Evolutionary conservation across 1,140 invertebrate species (phyloP), one percentile per base, ranked within the genome.

Genomic region (Idris sp.): DNA sequence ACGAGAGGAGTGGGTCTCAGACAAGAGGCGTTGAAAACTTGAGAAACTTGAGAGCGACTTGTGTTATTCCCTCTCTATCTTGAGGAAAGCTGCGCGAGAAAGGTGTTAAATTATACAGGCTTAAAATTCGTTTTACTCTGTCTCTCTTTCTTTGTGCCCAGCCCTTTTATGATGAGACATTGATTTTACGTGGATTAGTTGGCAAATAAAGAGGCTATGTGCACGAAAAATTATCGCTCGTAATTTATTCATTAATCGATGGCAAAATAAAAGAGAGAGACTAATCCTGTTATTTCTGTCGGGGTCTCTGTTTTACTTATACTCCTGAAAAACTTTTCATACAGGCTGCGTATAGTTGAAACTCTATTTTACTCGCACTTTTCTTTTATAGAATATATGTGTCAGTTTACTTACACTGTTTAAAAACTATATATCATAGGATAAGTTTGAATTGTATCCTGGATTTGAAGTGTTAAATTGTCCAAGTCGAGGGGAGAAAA

Each of bases 81-180:
- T n/a, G n/a, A n/a, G 19, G 35, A 35, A 59, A 69, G 61, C 51
- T 73, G 49, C 28, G 49, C 51, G 22, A 65, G 64, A 61, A 71
- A 74, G 64, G 69, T 77, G 75, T 71, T 77, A 56, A 77, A 77
- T 77, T 77, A 77, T 77, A 77, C 76, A 77, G 59, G 71, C 65
- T 71, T 74, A 62, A 74, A 77, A 77, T 74, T 74, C 53, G 64
- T 62, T 67, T 54, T 48, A 51, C 26, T 49, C 41, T 48, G 48
- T 44, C 26, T 58, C 64, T 62, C 72, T n/a, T n/a, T n/a, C n/a
- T n/a, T n/a, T n/a, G n/a, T n/a, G n/a, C n/a, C n/a, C n/a, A 77
- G 72, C 56, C 76, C 72, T 72, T 74, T 58, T n/a, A 19, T 38
- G 41, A 25, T 33, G 53, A 54, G 54, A 40, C 74, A 72, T 72